Base-by-base conservation (phyloP, 2,797 vertebrate genomes). In the Clarias fuscus region DNA sequence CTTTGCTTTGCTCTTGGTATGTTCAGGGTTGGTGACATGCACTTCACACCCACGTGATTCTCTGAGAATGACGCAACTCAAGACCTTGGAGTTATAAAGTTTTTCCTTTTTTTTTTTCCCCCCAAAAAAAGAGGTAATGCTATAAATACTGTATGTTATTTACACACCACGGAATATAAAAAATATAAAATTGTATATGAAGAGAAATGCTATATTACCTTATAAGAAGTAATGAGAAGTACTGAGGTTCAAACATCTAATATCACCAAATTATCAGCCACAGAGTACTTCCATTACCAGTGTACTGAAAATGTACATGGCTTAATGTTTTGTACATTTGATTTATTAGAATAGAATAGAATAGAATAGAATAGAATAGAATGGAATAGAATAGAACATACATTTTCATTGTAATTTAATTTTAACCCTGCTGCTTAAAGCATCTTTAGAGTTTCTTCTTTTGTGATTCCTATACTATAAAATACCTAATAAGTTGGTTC, bases 11-110 rank as follows among this genome's bases (percentile, higher is more conserved):
- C 61, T 81, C 24, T 81, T 81, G 78, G 78, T 81, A 81, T 81
- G 61, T 81, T 81, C 78, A 81, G 61, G 37, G 37, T 65, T 81
- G 78, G 78, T 81, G 78, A 65, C 75, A 79, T 81, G 89, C 86
- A 22, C 58, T 78, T 68, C 65, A 56, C 83, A 85, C 85, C 82
- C 77, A 43, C 75, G 87, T 81, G 78, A 81, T 65, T 81, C 27
- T 27, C 59, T 27, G 40, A 40, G 37, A 81, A 48, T 81, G 61
- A 81, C 40, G 78, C 61, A 81, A 81, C 61, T 64, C 78, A 81
- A 18, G 61, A 65, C 30, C 58, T 76, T 37, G 56, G 27, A 78
- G 59, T 59, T 33, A 76, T 59, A 61, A 78, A 11, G 27, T 22
- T 61, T 58, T 37, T 18, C 11, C 10, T 78, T 78, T 78, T 56